Base-by-base conservation (phyloP, 2,113 vertebrate genomes). In the Tursiops truncatus region DNA sequence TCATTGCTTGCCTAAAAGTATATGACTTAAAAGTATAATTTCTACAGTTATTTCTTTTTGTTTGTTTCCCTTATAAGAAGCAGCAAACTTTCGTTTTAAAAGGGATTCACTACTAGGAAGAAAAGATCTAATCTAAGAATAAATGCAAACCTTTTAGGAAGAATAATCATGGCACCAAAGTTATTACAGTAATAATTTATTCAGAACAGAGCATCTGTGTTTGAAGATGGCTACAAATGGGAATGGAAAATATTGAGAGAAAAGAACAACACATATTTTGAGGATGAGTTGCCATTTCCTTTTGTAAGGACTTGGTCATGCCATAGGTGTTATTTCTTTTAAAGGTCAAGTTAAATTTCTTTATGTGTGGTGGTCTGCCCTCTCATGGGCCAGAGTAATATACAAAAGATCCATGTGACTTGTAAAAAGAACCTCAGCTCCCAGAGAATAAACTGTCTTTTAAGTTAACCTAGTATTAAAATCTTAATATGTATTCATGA, bases 291-390 rank as follows among this genome's bases (percentile, higher is more conserved):
- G 58, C 56, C 44, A 3, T 65, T 84, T 96, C 38, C 68, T 96
- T 83, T 58, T 26, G 3, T 25, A 56, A 91, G 82, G 28, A 47
- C 31, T 89, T 47, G 65, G 58, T 83, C 26, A 76, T 14, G 47
- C 21, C 33, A 17, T 5, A 62, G 25, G 20, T 31, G 36, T 83
- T 71, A 84, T 90, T 94, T 89, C 70, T 97, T 92, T 70, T 74
- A 82, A 89, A 93, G 76, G 26, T 71, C 71, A 95, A 87, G 70
- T 89, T 63, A 31, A 83, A 95, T 58, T 62, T 88, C 77, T 95
- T 79, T 73, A 70, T 2, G 41, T 96, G 81, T 53, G 56, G 50
- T 76, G 76, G 67, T 91, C 95, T 96, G 84, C 91, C 87, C 91
- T 97, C 88, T 97, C 67, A 82, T 95, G 89, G 90, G 62, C 36